Evolutionary conservation across 2,113 vertebrate genomes (phyloP).

Genomic region (Macaca mulatta): DNA sequence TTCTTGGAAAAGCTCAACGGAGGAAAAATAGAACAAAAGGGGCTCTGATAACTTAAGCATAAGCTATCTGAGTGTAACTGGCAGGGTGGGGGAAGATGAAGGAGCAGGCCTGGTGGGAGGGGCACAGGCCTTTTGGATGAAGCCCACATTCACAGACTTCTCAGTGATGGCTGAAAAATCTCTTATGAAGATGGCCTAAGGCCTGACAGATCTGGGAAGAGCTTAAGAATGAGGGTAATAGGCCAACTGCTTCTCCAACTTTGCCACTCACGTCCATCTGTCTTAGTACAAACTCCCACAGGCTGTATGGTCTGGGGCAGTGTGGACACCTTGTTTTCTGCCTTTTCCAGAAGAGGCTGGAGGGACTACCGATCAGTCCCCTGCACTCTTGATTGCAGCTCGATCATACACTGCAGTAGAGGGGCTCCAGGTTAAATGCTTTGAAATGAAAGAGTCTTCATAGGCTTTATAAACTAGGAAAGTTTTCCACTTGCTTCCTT

Average conservation of each 20-base stretch:
- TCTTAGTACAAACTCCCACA: background rate
- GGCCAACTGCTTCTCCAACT: background rate
- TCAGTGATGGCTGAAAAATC: background rate
- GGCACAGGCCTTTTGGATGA: background rate
- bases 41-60: conserved; percentile 36
- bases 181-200: background rate
- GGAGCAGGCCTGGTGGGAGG: background rate
- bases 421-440: background rate
- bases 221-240: conserved; percentile 1
- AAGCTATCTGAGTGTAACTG: background rate
- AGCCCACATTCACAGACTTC: background rate
- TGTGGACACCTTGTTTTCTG: background rate
- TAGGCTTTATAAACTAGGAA: background rate
- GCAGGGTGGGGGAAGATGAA: background rate
- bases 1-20: conserved; percentile 72
- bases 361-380: accelerated
- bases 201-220: background rate
- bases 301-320: background rate
- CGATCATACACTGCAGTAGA: background rate
- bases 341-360: background rate
- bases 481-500: background rate
- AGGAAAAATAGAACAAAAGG: conserved; percentile 71
- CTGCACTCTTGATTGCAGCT: background rate
- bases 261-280: background rate
- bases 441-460: background rate